These are phyloP conservation scores for Acleris cristana DNA, from an alignment of 2,888 invertebrate species.

Conservation along the genomic window DNA sequence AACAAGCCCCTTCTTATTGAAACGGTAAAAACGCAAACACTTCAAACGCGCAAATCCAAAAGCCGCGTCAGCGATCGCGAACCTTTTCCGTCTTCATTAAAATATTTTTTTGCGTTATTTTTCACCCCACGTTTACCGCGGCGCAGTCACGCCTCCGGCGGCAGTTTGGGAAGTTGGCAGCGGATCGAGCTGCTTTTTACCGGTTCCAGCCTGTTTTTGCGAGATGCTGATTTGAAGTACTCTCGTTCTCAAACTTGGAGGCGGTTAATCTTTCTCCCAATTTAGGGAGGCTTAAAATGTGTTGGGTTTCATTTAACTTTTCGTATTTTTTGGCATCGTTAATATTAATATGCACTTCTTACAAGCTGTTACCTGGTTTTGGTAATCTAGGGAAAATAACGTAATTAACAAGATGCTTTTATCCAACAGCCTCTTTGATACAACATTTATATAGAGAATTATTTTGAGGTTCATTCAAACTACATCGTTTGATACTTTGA, in stretches of 20 bases:
- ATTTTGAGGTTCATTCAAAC: too few relatives aligned
- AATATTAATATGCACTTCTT: too few relatives aligned
- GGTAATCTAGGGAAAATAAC: too few relatives aligned
- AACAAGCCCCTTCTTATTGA: conserved; percentile 8
- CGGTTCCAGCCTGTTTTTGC: conserved; percentile 48
- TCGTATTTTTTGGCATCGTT: too few relatives aligned
- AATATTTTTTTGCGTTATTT: conserved; percentile 23
- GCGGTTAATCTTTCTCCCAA: conserved; percentile 25
- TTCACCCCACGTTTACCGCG: conserved; percentile 3
- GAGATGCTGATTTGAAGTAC: conserved; percentile 24
- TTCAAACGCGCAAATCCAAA: conserved; percentile 18
- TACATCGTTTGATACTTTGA: too few relatives aligned
- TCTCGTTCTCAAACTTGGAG: conserved; percentile 22
- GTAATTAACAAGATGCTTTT: too few relatives aligned
- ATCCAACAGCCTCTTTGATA: too few relatives aligned
- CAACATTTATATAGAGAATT: too few relatives aligned
- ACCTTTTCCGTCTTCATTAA: conserved; percentile 34
- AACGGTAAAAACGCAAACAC: conserved; percentile 22
- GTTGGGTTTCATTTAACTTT: conserved; percentile 3
- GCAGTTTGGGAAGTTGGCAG: conserved; percentile 59
- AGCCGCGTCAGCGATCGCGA: conserved; percentile 27
- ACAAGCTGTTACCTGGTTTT: too few relatives aligned
- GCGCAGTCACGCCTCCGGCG: conserved; percentile 54
- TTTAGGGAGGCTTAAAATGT: conserved; percentile 7
- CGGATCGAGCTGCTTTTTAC: conserved; percentile 54